A percentile compares a stretch with the other conserved stretches of the same genome.
These are phyloP conservation scores for Crotalus helleri DNA, from an alignment of 2,113 vertebrate genomes.

Conservation along the genomic window DNA sequence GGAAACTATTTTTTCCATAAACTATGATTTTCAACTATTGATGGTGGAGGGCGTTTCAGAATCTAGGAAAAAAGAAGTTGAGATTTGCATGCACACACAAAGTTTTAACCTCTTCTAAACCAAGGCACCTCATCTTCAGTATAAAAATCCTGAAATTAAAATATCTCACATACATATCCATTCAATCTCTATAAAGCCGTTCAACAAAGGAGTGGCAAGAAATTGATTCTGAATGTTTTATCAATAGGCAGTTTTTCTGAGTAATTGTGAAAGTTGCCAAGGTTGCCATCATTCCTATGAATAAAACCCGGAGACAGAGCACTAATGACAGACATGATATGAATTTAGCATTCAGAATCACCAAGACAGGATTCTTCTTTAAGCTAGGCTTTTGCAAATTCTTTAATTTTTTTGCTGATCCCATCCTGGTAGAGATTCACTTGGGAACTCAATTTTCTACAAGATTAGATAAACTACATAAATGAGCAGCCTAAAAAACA, in stretches of 20 bases:
- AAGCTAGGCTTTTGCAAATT: not conserved
- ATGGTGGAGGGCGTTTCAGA: not conserved
- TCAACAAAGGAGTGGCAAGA: not conserved
- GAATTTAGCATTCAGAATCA: not conserved
- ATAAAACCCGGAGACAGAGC: not conserved
- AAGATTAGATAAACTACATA: not conserved
- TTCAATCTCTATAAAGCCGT: not conserved
- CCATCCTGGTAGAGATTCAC: not conserved
- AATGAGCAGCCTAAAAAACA: not conserved
- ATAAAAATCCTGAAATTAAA: not conserved
- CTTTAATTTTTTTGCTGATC: not conserved
- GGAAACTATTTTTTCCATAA: not conserved
- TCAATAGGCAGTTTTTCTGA: not conserved
- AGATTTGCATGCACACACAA: not conserved
- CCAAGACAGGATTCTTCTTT: not conserved
- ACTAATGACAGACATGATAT: not conserved
- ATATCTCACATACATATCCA: not conserved
- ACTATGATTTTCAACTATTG: not conserved
- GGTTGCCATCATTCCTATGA: not conserved
- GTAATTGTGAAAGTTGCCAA: not conserved
- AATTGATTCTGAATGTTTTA: not conserved
- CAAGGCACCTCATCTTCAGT: not conserved
- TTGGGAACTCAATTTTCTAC: not conserved
- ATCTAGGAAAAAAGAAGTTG: not conserved
- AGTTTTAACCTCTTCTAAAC: not conserved